These are phyloP conservation scores for Eutrigla gurnardus DNA, from an alignment of 2,797 vertebrate species.

Conservation along the genomic window DNA sequence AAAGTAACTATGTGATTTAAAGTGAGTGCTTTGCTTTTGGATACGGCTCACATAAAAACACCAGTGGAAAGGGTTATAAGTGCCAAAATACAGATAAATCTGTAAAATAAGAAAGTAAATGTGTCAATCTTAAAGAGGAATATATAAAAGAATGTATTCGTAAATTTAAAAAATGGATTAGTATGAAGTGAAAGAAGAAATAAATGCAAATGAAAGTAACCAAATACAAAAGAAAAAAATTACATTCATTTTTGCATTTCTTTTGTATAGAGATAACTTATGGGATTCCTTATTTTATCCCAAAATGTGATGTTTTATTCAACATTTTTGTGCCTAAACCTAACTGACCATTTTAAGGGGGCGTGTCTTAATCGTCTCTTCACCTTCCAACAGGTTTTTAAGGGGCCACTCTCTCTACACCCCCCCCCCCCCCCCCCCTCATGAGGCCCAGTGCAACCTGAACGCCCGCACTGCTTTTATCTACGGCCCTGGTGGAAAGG, in stretches of 20 bases:
- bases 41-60: not conserved
- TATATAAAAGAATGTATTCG: not conserved
- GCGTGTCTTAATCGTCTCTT: too few relatives aligned
- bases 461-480: too few relatives aligned
- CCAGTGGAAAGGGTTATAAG: not conserved
- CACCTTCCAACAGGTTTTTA: too few relatives aligned
- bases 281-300: not conserved
- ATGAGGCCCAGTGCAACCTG: too few relatives aligned
- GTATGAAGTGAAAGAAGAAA: not conserved
- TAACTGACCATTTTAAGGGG: not conserved
- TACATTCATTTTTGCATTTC: not conserved
- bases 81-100: not conserved
- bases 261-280: not conserved
- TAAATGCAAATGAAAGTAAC: not conserved
- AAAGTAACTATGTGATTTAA: conserved; percentile 8
- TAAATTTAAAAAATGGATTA: not conserved
- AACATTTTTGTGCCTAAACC: not conserved
- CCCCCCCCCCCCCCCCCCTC: too few relatives aligned
- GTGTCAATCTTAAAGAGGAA: not conserved
- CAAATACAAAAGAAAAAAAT: not conserved
- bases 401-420: too few relatives aligned
- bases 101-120: not conserved
- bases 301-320: not conserved
- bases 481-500: not conserved
- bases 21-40: not conserved